These are phyloP conservation scores for Ceryle rudis DNA, from an alignment of 2,797 vertebrate genomes.

Conservation along the genomic window DNA sequence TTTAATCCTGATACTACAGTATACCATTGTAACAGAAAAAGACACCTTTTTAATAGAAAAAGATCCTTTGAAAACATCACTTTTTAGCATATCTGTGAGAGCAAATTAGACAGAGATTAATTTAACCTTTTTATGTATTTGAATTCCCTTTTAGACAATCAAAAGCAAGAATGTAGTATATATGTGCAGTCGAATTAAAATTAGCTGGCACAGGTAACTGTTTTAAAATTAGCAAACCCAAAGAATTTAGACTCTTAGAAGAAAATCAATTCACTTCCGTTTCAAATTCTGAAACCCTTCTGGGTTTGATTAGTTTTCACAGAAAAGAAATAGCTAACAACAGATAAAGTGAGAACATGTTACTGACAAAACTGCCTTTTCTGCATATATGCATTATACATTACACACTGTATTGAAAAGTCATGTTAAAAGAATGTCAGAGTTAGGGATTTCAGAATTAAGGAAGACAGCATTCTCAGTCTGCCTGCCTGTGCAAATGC, in stretches of 20 bases:
- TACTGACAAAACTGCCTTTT: not conserved
- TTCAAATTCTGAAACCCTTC: not conserved
- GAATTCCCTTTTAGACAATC: not conserved
- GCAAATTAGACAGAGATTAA: not conserved
- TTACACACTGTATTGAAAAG: not conserved
- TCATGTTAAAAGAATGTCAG: slow-evolving; percentile 22
- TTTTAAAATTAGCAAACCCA: not conserved
- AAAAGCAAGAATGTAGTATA: not conserved
- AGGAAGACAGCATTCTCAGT: not conserved
- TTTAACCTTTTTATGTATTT: not conserved
- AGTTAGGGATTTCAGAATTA: slow-evolving; percentile 36
- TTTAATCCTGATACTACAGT: not conserved
- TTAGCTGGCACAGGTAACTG: not conserved
- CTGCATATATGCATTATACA: slow-evolving; percentile 47
- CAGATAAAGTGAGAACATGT: not conserved
- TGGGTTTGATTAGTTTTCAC: not conserved
- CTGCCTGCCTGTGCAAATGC: not conserved
- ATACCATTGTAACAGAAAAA: not conserved
- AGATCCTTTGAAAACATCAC: not conserved
- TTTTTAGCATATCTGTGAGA: not conserved
- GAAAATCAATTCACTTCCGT: not conserved
- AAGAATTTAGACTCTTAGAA: not conserved
- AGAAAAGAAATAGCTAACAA: slow-evolving; percentile 1
- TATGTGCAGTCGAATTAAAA: not conserved
- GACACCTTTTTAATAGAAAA: not conserved